Conservation (phyloP, 2,797 vertebrate genomes). For the Aeoliscus strigatus region DNA sequence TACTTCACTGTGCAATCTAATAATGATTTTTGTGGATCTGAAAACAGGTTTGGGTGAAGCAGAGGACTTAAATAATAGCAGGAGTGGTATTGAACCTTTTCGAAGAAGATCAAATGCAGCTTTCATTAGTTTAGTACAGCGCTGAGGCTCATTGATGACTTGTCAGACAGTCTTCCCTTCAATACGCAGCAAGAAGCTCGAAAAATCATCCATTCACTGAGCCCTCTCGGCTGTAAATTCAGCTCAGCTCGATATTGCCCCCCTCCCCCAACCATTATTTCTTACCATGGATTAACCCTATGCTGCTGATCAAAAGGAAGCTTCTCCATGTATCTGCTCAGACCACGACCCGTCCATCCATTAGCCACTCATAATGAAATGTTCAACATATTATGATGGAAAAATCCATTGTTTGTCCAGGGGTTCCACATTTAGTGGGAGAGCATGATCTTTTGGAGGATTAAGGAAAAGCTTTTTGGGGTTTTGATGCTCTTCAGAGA, state of each 20-base stretch:
- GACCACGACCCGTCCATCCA: conserved; percentile 52
- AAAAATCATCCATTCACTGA: conserved; percentile 78
- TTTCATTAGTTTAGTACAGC: conserved; percentile 83
- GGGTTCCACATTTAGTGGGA: conserved; percentile 72
- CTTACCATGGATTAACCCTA: conserved; percentile 74
- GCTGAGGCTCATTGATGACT: conserved; percentile 77
- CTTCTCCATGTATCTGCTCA: conserved; percentile 54
- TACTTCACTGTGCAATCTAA: conserved; percentile 72
- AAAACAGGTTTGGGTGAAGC: conserved; percentile 76
- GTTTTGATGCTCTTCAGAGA: conserved; percentile 63
- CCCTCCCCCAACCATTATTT: conserved; percentile 65
- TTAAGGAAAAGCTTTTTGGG: conserved; percentile 69
- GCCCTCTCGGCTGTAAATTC: conserved; percentile 77
- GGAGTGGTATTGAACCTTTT: conserved; percentile 77
- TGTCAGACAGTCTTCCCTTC: conserved; percentile 80
- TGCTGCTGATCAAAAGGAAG: conserved; percentile 73
- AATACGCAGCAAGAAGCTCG: conserved; percentile 76
- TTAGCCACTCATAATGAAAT: conserved; percentile 72
- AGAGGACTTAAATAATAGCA: conserved; percentile 79
- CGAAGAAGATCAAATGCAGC: conserved; percentile 78
- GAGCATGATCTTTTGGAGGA: conserved; percentile 70
- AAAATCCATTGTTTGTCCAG: conserved; percentile 77
- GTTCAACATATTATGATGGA: conserved; percentile 75
- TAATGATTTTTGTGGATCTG: conserved; percentile 75
- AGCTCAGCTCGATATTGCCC: conserved; percentile 69